These are phyloP conservation scores for Lasiurus borealis DNA, from an alignment of 2,113 vertebrate genomes.

Conservation along the genomic window DNA sequence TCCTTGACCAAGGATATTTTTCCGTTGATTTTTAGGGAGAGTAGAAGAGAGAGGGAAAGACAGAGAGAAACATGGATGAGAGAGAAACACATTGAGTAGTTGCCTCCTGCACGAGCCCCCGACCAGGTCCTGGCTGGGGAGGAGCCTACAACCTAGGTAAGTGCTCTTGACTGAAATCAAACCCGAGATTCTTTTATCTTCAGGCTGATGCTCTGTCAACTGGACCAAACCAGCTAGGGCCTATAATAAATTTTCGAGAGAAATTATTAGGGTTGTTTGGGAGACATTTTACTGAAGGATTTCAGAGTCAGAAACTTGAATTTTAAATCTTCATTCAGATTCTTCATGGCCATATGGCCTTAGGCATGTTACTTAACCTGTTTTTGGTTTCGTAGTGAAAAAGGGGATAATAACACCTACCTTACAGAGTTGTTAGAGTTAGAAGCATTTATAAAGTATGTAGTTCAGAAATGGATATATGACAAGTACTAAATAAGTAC, in stretches of 20 bases:
- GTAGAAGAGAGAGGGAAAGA: too few species aligned
- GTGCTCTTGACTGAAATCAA: too few species aligned
- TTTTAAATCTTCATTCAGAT: slow-evolving; percentile 25
- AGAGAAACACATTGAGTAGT: too few species aligned
- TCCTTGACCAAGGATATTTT: too few species aligned
- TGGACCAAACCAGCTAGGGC: too few species aligned
- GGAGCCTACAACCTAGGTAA: too few species aligned
- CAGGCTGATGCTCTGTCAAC: too few species aligned
- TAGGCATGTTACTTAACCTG: neutral
- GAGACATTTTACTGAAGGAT: neutral
- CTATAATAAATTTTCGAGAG: neutral
- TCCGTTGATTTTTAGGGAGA: too few species aligned
- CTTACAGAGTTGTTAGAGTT: neutral
- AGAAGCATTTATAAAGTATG: neutral
- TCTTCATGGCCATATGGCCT: neutral
- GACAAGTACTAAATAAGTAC: neutral
- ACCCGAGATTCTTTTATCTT: too few species aligned
- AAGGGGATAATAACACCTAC: neutral
- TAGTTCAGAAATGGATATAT: neutral
- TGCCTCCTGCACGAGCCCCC: too few species aligned
- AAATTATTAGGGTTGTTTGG: neutral
- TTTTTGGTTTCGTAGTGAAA: neutral
- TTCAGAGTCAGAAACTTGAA: slow-evolving; percentile 29
- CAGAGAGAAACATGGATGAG: too few species aligned
- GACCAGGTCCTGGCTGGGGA: too few species aligned